Conservation (phyloP, 2,797 vertebrate species). For the Coilia nasus region DNA sequence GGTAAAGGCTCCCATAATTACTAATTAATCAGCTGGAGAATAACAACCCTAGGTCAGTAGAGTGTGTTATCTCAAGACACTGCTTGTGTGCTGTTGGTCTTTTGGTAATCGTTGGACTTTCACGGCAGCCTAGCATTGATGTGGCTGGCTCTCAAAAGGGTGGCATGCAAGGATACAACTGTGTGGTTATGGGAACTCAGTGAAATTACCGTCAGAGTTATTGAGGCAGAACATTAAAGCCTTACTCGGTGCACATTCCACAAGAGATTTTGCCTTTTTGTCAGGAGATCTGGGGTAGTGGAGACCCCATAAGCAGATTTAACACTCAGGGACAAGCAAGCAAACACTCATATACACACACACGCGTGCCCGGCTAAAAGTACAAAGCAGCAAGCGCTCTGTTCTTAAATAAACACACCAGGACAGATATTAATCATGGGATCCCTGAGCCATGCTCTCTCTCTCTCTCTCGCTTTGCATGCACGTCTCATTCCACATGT, state of each 20-base stretch:
- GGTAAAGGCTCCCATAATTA: background rate
- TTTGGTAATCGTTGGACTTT: background rate
- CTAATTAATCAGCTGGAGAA: background rate
- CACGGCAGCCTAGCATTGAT: background rate
- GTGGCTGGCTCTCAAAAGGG: background rate
- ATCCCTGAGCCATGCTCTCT: background rate
- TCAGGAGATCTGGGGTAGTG: constrained; percentile 8
- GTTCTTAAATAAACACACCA: constrained; percentile 9
- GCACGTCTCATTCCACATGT: background rate
- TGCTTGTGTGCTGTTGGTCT: background rate
- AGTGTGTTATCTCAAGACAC: background rate
- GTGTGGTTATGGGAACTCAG: background rate
- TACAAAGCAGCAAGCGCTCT: background rate
- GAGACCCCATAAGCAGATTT: constrained; percentile 10
- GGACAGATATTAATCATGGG: background rate
- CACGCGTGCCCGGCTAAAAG: background rate
- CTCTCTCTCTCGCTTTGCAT: background rate
- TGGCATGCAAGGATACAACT: background rate
- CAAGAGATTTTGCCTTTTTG: constrained; percentile 34
- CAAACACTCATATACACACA: background rate
- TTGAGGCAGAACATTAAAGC: constrained; percentile 14
- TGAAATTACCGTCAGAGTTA: background rate
- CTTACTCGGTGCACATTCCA: constrained; percentile 47
- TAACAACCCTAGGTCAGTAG: background rate
- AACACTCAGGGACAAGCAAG: constrained; percentile 3